A percentile compares a stretch with the other conserved stretches of the same genome.
phyloP scores from a whole-genome alignment of 2,888 invertebrate species.

The Aricia artaxerxes region DNA sequence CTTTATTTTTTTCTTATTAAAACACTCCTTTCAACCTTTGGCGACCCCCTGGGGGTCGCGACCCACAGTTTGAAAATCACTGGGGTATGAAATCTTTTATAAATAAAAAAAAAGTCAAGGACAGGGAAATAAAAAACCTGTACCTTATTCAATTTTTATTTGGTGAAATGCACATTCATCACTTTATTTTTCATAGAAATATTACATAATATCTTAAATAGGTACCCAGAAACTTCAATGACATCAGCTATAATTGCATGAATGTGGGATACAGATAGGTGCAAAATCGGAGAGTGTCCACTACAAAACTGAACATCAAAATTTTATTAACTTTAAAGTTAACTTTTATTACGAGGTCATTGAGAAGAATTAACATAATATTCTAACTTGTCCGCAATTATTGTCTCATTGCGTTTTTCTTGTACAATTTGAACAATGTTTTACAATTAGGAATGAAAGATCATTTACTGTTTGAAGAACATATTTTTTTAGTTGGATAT shows the following conservation, averaged over 20 bases:
- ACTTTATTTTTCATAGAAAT: background rate
- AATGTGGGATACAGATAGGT: background rate
- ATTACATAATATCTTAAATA: background rate
- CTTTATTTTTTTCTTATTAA: too few species aligned
- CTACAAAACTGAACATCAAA: background rate
- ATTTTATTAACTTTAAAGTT: background rate
- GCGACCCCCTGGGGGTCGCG: too few species aligned
- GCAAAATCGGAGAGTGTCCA: background rate
- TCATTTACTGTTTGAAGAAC: background rate
- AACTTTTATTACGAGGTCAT: background rate
- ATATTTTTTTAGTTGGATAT: background rate
- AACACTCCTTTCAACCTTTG: too few species aligned
- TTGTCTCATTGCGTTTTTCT: background rate
- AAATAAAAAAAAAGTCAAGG: constrained; percentile 30
- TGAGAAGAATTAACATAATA: background rate
- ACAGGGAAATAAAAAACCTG: too few species aligned
- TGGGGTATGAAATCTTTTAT: too few species aligned
- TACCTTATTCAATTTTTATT: constrained; percentile 42
- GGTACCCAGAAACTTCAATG: background rate
- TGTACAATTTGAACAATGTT: background rate
- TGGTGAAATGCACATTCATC: constrained; percentile 37
- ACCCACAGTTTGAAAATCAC: too few species aligned
- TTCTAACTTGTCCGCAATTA: background rate
- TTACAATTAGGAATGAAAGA: background rate
- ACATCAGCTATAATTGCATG: background rate